Base-by-base conservation (phyloP, 2,797 vertebrate species). In the Myoxocephalus aenaeus region DNA sequence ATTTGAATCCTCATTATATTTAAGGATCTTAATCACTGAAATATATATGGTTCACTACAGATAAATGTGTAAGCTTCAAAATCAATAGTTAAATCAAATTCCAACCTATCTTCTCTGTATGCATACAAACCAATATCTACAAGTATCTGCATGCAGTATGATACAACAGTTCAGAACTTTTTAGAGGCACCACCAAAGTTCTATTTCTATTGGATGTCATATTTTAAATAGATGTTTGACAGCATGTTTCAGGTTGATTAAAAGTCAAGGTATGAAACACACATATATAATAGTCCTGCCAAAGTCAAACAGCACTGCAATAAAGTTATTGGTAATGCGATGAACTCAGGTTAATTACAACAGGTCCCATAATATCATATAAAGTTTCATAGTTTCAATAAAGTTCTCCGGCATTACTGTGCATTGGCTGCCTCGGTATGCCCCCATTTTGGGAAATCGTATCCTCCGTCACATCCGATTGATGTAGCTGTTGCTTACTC, bases 401-500 rank as follows among this genome's bases (percentile, higher is more conserved):
- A 94, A 91, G 88, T 92, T 89, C 77, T 75, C 63, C 51, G 17
- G 81, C 82, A 84, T 90, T 80, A 84, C 56, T 48, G 70, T 22
- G 48, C 84, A 82, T 80, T 87, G 85, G 82, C 82, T 20, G 81
- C 78, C 84, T 82, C 25, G 22, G 56, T 65, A 22, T 84, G 88
- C 81, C 85, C 88, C 77, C 86, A 77, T 89, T 92, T 92, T 91
- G 91, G 85, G 82, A 79, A 79, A 88, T 91, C 86, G 75, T 82
- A 90, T 91, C 84, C 78, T 85, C 77, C 22, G 72, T 89, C 89
- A 85, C 78, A 82, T 84, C 80, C 79, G 14, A 85, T 80, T 90
- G 90, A 92, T 92, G 82, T 89, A 88, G 85, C 91, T 81, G 87
- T 93, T 94, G 92, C 92, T 94, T 93, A 91, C 90, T 88, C 73